Base-by-base conservation (phyloP, 2,888 invertebrate genomes). In the Limnephilus marmoratus region DNA sequence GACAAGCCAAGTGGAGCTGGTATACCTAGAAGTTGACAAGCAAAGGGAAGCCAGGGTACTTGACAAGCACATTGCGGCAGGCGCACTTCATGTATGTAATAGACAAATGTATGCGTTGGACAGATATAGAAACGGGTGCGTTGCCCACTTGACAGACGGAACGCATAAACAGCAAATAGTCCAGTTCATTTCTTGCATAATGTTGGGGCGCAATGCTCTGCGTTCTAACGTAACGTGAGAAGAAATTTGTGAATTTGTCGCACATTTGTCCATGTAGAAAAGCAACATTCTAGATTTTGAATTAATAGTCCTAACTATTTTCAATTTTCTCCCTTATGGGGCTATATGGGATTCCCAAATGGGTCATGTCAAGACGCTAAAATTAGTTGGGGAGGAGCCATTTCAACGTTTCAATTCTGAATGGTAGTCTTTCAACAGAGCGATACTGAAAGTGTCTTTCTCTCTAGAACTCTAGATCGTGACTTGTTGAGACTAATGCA, bases 181-280 rank as follows among this genome's bases (percentile, higher is more conserved):
- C 82, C 80, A 80, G 34, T 80, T 85, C 81, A 53, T 49, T 85
- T 91, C 81, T 92, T 91, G 92, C 91, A 92, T 91, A 92, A 92
- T 92, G 85, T 49, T 29, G 82, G 13, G 12, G 82, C 82, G 81
- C 89, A 53, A 31, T 91, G 92, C 68, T 91, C 91, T 85, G 91
- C 85, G 90, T 92, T 91, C 92, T 29, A 91, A 91, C 53, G 88
- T 82, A 53, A 31, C 41, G 53, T 86, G 83, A 88, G 90, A 88
- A 90, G 90, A 93, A 93, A 92, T 92, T 91, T 91, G 92, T 83
- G 90, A 92, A 93, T 93, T 93, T 93, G 93, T 93, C 93, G 91
- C 88, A 82, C 80, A 90, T 80, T 91, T 92, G 92, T 90, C 92
- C 81, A 53, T 53, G 82, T 83, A 53, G 80, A 9, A 80, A 85